phyloP scores from a whole-genome alignment of 2,113 vertebrate species.

The Megaceryle torquata region DNA sequence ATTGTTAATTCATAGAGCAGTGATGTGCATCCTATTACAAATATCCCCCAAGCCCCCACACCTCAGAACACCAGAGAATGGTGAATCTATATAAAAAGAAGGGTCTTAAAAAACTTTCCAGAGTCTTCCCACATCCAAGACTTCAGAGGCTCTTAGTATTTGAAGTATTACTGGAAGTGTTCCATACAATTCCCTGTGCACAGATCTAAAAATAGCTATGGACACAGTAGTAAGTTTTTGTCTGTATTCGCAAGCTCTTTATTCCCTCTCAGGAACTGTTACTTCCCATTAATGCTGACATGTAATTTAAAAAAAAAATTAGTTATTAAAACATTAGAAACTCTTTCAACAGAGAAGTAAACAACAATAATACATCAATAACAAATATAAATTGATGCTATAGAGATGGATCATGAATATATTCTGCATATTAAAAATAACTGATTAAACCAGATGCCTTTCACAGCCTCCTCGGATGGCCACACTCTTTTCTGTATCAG shows the following conservation, averaged over 20 bases:
- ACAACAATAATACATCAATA: neutral
- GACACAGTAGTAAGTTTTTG: conserved; percentile 46
- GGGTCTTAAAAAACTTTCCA: conserved; percentile 32
- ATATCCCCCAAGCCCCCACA: neutral
- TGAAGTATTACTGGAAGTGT: conserved; percentile 58
- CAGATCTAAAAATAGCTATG: conserved; percentile 52
- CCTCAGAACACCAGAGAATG: neutral
- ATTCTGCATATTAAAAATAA: neutral
- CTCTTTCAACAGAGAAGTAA: neutral
- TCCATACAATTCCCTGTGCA: conserved; percentile 46
- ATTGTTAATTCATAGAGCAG: neutral
- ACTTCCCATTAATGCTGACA: neutral
- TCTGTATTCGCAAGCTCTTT: conserved; percentile 26
- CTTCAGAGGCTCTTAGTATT: conserved; percentile 22
- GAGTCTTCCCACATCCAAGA: conserved; percentile 20
- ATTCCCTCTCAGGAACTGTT: conserved; percentile 24
- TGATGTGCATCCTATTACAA: neutral
- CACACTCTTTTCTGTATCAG: neutral
- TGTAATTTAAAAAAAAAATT: no score
- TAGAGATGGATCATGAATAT: neutral
- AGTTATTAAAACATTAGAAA: neutral
- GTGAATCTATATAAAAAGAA: neutral
- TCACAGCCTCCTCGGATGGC: neutral
- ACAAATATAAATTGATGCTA: neutral
- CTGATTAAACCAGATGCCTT: neutral